Conservation (phyloP, 1,140 invertebrate species). For the Psix sp. region DNA sequence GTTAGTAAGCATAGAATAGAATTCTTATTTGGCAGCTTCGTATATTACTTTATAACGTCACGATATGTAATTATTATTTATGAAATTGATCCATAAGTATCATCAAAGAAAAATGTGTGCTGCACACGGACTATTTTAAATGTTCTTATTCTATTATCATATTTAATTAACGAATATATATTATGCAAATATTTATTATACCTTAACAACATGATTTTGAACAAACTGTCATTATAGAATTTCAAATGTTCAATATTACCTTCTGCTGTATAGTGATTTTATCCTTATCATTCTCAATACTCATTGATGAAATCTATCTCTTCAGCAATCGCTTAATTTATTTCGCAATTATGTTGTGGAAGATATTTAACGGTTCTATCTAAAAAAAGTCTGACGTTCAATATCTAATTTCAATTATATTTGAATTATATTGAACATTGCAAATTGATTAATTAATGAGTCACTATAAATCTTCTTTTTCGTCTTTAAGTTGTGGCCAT, state of each 20-base stretch:
- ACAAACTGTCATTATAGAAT: not conserved
- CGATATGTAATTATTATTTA: constrained; percentile 5
- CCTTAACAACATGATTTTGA: constrained; percentile 13
- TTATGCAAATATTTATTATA: constrained; percentile 21
- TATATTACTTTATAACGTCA: constrained; percentile 5
- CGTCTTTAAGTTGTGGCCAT: too few species aligned
- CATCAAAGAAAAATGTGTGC: constrained; percentile 8
- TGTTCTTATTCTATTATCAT: constrained; percentile 28
- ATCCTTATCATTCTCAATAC: too few species aligned
- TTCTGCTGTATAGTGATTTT: not conserved
- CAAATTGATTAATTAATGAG: constrained; percentile 21
- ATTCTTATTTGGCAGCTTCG: constrained; percentile 16
- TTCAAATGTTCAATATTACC: not conserved
- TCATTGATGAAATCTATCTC: too few species aligned
- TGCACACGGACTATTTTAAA: constrained; percentile 11
- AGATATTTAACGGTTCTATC: too few species aligned
- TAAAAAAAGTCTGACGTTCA: too few species aligned
- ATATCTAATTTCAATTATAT: not conserved
- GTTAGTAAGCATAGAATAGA: constrained; percentile 1
- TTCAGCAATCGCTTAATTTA: too few species aligned
- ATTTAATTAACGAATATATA: constrained; percentile 10
- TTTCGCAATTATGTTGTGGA: too few species aligned
- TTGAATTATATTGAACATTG: not conserved
- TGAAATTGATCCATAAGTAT: constrained; percentile 5
- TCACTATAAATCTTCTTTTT: constrained; percentile 20